Evolutionary conservation across 1,140 invertebrate species (phyloP), one percentile per base, ranked within the genome.

Genomic region (Homarus americanus): DNA sequence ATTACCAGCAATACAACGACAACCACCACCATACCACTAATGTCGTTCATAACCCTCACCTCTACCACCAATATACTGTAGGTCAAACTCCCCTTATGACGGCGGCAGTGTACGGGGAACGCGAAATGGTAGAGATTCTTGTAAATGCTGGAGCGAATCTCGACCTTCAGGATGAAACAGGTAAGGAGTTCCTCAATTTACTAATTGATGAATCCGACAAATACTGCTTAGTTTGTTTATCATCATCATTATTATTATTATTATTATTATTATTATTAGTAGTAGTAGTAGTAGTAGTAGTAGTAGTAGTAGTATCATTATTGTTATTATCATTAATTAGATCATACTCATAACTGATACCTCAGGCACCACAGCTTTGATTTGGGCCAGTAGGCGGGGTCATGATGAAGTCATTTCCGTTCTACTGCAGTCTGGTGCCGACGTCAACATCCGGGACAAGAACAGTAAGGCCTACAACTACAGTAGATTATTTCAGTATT

Each of bases 361-460:
- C 10, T 0, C 7, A 73, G 72, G 72, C 72, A 73, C 28, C 72
- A 73, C 72, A 20, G 72, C 72, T 24, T 28, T 73, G 28, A 73
- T 73, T 0, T 73, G 72, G 72, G 72, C 72, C n/a, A 73, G 72
- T 20, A 34, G 17, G n/a, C 72, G 72, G 32, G 72, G 72, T 34
- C 5, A 10, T 34, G 72, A 7, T 34, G 72, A 73, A 0, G 72
- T 73, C 15, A 38, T 73, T 34, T 0, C 28, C 5, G 28, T 5
- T 24, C 3, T 73, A n/a, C 28, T 73, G 72, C n/a, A 34, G 72
- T 24, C 36, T 38, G 72, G 72, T 36, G 72, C 72, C n/a, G 36
- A 73, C 72, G 7, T 15, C 28, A 12, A 10, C 72, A 73, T 73
- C 28, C 7, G 5, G 3, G 72, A 73, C 28, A 73, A 73, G 4